Evolutionary conservation across 2,797 vertebrate species (phyloP), one percentile per base, ranked within the genome.

Genomic region (Lutjanus argentimaculatus): DNA sequence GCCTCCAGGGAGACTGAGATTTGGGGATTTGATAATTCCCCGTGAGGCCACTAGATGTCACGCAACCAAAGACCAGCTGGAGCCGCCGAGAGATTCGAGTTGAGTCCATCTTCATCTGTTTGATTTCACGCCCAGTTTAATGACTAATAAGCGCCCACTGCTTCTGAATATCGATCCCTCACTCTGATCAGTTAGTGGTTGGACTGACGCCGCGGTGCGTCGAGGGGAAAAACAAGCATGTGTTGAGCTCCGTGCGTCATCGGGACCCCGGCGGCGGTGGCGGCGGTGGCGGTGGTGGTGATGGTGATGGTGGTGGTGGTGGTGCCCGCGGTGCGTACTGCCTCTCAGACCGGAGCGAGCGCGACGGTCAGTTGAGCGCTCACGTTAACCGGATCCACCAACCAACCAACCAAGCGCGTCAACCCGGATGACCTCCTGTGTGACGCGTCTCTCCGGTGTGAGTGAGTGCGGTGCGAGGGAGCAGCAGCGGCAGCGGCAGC

Each of bases 1-100:
- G 40, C 51, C 57, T 43, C 11, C 21, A 52, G 22, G 43, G 56
- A 70, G n/a, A 22, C 11, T 7, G 8, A 15, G 63, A 63, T 65
- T 43, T 53, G 0, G 51, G 73, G 53, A n/a, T 53, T 48, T 55
- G 69, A 64, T 67, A 69, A 36, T 91, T 74, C 87, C 63, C 45
- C 8, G 51, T 25, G 51, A 13, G 1, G 74, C 94, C 95, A 77
- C 93, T 94, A 95, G 93, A 91, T 94, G 94, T 92, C 94, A 74
- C 6, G 15, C 85, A 77, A 83, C 8, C 82, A 52, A 74, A 67
- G 58, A 16, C 15, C 42, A 67, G 63, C 75, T 53, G 64, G 4
- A 42, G 61, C 67, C 46, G 59, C 72, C 57, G 42, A 67, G 40
- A 77, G n/a, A 1, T 1, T 14, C 58, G 15, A 22, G 53, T 42